phyloP scores from a whole-genome alignment of 2,113 vertebrate species.

The Irena cyanogastra region DNA sequence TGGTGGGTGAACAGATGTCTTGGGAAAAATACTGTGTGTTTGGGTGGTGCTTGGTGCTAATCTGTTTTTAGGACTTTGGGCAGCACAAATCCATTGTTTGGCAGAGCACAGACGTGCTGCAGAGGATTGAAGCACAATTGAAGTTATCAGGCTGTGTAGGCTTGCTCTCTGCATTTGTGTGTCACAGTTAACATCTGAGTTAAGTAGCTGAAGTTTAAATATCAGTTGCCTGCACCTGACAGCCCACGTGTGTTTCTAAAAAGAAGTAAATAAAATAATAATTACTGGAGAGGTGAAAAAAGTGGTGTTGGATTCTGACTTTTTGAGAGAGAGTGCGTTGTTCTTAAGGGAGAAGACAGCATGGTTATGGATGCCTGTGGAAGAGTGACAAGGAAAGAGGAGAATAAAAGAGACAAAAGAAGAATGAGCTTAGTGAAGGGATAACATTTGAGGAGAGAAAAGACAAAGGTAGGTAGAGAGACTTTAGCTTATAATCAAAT shows the following conservation, averaged over 20 bases:
- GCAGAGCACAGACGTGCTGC: fast-evolving
- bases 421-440: not conserved
- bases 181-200: not conserved
- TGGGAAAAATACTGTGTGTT: not conserved
- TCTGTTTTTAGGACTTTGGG: not conserved
- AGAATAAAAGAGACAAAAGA: not conserved
- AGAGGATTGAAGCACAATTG: not conserved
- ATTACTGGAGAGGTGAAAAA: not conserved
- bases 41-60: not conserved
- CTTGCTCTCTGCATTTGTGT: not conserved
- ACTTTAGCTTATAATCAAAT: not conserved
- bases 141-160: not conserved
- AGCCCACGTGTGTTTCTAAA: not conserved
- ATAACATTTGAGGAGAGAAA: not conserved
- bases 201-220: not conserved
- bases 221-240: not conserved
- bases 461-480: fast-evolving
- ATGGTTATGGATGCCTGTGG: not conserved
- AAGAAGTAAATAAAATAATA: not conserved
- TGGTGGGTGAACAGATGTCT: not conserved
- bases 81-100: not conserved
- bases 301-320: not conserved
- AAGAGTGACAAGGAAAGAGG: not conserved
- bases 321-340: fast-evolving
- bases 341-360: not conserved